Percentiles rank a stretch among this genome's conserved stretches.
Conservation (phyloP, 2,797 vertebrate genomes). For the Syngnathus acus region DNA sequence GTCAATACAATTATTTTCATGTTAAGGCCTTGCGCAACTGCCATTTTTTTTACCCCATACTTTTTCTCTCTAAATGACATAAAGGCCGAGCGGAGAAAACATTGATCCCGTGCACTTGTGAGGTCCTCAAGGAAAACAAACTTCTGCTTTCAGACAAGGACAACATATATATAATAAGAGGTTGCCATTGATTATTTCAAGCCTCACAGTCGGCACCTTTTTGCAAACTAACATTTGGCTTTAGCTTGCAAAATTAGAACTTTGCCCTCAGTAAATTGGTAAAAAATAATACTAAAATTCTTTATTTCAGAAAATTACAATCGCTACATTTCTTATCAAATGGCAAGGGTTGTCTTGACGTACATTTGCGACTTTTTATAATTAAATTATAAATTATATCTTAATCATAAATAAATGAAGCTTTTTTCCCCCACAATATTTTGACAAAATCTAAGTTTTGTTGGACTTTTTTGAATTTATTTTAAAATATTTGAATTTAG, state of each 20-base stretch:
- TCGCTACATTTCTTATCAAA: too few relatives aligned
- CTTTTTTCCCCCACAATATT: too few relatives aligned
- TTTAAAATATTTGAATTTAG: too few relatives aligned
- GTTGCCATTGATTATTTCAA: conserved; percentile 30
- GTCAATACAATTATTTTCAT: neutral
- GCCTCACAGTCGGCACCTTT: conserved; percentile 10
- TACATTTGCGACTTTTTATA: too few relatives aligned
- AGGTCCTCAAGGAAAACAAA: conserved; percentile 33
- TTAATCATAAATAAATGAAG: too few relatives aligned
- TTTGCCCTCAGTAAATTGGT: too few relatives aligned
- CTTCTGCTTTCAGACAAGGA: conserved; percentile 16
- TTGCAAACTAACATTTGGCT: neutral
- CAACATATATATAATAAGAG: conserved; percentile 10
- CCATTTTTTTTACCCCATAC: neutral
- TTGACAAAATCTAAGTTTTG: too few relatives aligned
- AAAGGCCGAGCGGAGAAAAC: conserved; percentile 5
- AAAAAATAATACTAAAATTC: too few relatives aligned
- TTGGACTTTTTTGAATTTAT: too few relatives aligned
- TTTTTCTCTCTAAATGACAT: neutral
- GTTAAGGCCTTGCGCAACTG: neutral
- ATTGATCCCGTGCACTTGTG: conserved; percentile 43
- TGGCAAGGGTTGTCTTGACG: too few relatives aligned
- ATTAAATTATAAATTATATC: too few relatives aligned
- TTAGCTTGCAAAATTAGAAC: neutral
- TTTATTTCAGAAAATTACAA: too few relatives aligned